phyloP scores from a whole-genome alignment of 1,140 invertebrate genomes.

The Papilio helenus region DNA sequence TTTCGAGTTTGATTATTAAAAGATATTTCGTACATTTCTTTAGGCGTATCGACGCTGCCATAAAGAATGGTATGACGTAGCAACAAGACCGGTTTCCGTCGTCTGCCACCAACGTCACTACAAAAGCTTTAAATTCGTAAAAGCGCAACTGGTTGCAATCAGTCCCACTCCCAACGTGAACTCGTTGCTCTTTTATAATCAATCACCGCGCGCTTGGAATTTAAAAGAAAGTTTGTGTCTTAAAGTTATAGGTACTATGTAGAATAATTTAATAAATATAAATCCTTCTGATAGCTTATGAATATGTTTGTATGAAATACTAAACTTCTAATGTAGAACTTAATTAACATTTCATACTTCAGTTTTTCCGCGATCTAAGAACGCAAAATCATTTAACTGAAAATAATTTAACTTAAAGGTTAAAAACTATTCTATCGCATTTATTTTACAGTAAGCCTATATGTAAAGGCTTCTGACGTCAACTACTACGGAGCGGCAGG shows the following conservation, averaged over 20 bases:
- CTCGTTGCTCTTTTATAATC: slow-evolving; percentile 13
- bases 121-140: slow-evolving; percentile 31
- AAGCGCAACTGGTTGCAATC: slow-evolving; percentile 36
- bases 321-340: neutral
- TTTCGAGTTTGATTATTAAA: neutral
- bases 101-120: slow-evolving; percentile 25
- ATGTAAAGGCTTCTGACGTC: slow-evolving; percentile 34
- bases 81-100: slow-evolving; percentile 24
- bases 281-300: neutral
- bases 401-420: neutral
- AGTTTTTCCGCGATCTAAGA: neutral
- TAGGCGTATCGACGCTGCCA: neutral
- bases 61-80: slow-evolving; percentile 28
- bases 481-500: slow-evolving; percentile 26
- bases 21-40: neutral
- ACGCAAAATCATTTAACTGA: neutral
- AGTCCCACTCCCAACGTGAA: slow-evolving; percentile 13
- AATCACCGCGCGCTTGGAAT: neutral
- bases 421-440: neutral
- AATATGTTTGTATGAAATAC: neutral
- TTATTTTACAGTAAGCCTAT: slow-evolving; percentile 10
- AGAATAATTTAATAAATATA: neutral
- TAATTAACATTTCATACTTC: neutral
- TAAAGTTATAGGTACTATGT: neutral
- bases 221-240: neutral